phyloP scores from a whole-genome alignment of 2,113 vertebrate genomes.

The Himantopus leucocephalus region DNA sequence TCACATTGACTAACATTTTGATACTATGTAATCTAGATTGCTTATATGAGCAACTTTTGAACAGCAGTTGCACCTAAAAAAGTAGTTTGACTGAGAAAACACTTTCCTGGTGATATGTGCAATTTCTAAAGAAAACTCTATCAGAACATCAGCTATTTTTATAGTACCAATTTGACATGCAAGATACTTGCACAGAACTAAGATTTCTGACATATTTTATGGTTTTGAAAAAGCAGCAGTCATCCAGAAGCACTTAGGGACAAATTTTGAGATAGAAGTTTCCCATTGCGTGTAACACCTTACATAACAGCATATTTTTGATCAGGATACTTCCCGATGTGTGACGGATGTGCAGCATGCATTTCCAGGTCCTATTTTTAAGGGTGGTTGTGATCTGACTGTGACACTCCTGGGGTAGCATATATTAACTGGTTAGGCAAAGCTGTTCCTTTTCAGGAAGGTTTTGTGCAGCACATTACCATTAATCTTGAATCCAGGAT shows the following conservation, averaged over 20 bases:
- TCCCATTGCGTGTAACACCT: neutral
- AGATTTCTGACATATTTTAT: neutral
- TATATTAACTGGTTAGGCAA: neutral
- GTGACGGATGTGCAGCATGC: neutral
- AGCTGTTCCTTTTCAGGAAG: neutral
- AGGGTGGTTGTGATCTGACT: neutral
- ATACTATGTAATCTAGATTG: neutral
- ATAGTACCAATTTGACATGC: neutral
- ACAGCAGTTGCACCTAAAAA: neutral
- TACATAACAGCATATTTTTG: neutral
- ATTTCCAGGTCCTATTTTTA: neutral
- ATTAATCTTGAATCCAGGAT: neutral
- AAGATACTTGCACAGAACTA: neutral
- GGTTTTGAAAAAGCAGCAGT: neutral
- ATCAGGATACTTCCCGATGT: neutral
- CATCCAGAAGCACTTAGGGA: neutral
- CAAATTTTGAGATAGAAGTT: neutral
- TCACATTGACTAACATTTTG: neutral
- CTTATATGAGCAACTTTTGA: neutral
- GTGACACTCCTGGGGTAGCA: neutral
- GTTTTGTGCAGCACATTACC: neutral
- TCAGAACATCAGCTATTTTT: neutral
- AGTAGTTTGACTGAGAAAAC: neutral
- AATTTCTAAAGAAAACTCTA: neutral
- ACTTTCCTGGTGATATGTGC: neutral